Conservation (phyloP, 2,888 invertebrate genomes). For the Tetragonula carbonaria region DNA sequence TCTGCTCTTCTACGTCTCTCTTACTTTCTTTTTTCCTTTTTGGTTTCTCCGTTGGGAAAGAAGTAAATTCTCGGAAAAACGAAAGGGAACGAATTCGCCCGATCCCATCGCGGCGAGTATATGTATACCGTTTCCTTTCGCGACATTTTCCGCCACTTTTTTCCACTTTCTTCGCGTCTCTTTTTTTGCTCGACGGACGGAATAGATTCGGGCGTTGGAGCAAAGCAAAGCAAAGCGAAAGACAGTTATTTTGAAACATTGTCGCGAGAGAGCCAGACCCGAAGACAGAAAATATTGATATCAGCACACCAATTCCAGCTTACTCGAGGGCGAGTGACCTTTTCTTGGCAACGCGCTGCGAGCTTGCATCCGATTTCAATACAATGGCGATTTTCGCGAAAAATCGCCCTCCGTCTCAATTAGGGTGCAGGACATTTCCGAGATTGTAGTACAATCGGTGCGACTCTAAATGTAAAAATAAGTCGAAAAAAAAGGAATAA, state of each 20-base stretch:
- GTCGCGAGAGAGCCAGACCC: not conserved
- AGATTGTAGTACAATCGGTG: not conserved
- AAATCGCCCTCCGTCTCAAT: not conserved
- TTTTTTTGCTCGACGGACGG: not conserved
- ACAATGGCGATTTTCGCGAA: not conserved
- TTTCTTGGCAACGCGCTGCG: not conserved
- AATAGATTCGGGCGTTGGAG: slow-evolving; percentile 8
- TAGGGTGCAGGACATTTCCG: not conserved
- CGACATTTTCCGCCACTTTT: not conserved
- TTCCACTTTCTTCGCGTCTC: not conserved
- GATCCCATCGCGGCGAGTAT: slow-evolving; percentile 13
- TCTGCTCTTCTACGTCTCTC: not conserved
- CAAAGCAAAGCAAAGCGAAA: not conserved
- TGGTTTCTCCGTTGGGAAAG: not conserved
- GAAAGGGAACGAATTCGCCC: slow-evolving; percentile 7
- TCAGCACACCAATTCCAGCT: slow-evolving; percentile 13
- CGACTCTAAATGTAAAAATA: no score
- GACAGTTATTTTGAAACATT: slow-evolving; percentile 9
- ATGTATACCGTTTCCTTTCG: not conserved
- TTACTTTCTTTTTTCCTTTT: not conserved
- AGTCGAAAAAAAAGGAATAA: no score
- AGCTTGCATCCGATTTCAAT: slow-evolving; percentile 2
- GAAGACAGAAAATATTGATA: slow-evolving; percentile 34
- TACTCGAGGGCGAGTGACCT: slow-evolving; percentile 24
- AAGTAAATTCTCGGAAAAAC: slow-evolving; percentile 29